Evolutionary conservation across 2,888 invertebrate genomes (phyloP), one percentile per base, ranked within the genome.

Genomic region (Ennomos fuscantarius): DNA sequence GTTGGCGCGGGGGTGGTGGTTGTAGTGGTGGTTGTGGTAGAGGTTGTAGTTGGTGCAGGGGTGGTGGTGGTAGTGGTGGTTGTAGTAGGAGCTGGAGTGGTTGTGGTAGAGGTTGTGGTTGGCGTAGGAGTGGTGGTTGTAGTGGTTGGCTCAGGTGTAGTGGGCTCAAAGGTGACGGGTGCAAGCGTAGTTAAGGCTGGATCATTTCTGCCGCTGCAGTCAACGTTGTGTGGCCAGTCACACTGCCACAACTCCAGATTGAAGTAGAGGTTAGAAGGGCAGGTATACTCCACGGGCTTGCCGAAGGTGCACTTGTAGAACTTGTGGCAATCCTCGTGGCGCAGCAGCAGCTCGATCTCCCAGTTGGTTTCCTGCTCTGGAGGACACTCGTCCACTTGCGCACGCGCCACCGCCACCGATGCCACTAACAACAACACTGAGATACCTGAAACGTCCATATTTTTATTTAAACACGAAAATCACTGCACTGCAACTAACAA

Each of bases 271-370:
- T 91, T 92, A 0, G 78, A 67, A 0, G 93, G 93, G 66, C 95
- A 95, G 0, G 74, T 72, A 71, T 93, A 93, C 66, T 94, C 94
- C 1, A 94, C 78, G 0, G 93, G 95, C 0, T 86, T 66, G 3
- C 94, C 95, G 62, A 93, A 93, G 80, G 95, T 94, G 73, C 95
- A 95, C 72, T 94, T 95, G 52, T 95, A 89, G 78, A 94, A 95
- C 72, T 93, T 94, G 55, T 93, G 86, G 73, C 95, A 95, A 49
- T 93, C 88, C 0, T 84, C 87, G 46, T 91, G 90, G 15, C 92
- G 92, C 0, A 95, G 87, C 54, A 95, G 93, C 74, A 93, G 90
- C 61, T 88, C 88, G 13, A 86, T 80, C 13, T 65, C 62, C 85
- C 87, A 87, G 63, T 89, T 69, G 0, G 8, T 12, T 51, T 64